Conservation (phyloP, 2,113 vertebrate species). For the Picathartes gymnocephalus region DNA sequence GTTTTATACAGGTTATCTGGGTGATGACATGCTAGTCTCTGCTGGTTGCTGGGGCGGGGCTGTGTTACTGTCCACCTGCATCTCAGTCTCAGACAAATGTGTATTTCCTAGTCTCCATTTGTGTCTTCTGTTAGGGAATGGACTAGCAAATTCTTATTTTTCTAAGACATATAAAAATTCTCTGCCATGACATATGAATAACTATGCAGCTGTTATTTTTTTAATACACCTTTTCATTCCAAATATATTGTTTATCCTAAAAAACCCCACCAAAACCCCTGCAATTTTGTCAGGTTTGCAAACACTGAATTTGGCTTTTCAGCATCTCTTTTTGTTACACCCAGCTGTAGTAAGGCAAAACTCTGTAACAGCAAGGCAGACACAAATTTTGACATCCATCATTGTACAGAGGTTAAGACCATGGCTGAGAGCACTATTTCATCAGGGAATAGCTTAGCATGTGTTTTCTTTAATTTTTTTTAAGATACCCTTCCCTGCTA, state of each 20-base stretch:
- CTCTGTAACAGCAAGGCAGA: neutral
- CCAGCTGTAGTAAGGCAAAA: neutral
- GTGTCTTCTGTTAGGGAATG: neutral
- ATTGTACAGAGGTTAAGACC: neutral
- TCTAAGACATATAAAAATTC: neutral
- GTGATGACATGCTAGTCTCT: neutral
- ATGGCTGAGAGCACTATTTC: neutral
- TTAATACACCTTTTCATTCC: neutral
- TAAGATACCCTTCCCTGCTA: accelerated
- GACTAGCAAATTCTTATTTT: neutral
- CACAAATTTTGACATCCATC: neutral
- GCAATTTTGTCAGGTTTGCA: neutral
- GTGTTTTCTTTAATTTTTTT: neutral
- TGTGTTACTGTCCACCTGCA: neutral
- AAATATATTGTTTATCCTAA: neutral
- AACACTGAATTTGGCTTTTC: neutral
- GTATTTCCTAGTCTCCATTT: neutral
- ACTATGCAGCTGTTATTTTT: neutral
- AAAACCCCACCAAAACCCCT: accelerated
- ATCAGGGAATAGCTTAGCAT: neutral
- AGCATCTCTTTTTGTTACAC: neutral
- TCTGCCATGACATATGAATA: neutral
- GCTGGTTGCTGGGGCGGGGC: neutral
- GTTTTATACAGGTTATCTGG: neutral
- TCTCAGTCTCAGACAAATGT: neutral